Percentiles rank a stretch among this genome's conserved stretches.
Conservation (phyloP, 2,888 invertebrate genomes). For the Drosophila parthenogenetica region DNA sequence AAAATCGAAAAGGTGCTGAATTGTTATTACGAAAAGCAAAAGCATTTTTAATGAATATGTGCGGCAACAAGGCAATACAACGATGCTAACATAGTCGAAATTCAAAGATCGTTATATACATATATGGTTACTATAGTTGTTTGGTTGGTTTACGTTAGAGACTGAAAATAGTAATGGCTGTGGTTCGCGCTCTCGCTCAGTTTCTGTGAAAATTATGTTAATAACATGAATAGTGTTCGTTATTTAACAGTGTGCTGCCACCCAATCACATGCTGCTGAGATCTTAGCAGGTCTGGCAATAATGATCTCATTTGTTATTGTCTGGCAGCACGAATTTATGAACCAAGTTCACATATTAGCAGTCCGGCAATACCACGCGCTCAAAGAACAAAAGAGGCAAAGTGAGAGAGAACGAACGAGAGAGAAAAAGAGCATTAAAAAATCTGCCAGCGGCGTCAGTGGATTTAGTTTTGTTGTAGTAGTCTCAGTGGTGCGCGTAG, state of each 20-base stretch:
- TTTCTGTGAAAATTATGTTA: background rate
- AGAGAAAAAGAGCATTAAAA: conserved; percentile 48
- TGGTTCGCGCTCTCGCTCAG: background rate
- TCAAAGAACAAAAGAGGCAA: conserved; percentile 65
- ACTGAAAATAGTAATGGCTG: no score
- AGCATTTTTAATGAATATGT: no score
- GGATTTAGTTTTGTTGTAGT: conserved; percentile 74
- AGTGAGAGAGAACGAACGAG: conserved; percentile 25
- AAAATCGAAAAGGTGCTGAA: background rate
- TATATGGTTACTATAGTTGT: no score
- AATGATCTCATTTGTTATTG: conserved; percentile 46
- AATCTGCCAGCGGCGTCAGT: conserved; percentile 81
- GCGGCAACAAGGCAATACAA: no score
- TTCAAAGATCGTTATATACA: no score
- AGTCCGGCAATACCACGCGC: conserved; percentile 41
- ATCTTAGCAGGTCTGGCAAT: conserved; percentile 44
- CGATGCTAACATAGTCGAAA: no score
- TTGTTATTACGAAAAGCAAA: background rate
- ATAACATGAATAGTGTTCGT: conserved; percentile 1
- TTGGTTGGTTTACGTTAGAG: no score
- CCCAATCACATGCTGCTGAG: conserved; percentile 1
- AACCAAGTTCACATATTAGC: conserved; percentile 44
- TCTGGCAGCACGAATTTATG: conserved; percentile 45
- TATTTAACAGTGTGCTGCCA: conserved; percentile 34
- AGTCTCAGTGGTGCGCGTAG: conserved; percentile 59